phyloP scores from a whole-genome alignment of 1,140 invertebrate genomes.

The Pseudoatta argentina region DNA sequence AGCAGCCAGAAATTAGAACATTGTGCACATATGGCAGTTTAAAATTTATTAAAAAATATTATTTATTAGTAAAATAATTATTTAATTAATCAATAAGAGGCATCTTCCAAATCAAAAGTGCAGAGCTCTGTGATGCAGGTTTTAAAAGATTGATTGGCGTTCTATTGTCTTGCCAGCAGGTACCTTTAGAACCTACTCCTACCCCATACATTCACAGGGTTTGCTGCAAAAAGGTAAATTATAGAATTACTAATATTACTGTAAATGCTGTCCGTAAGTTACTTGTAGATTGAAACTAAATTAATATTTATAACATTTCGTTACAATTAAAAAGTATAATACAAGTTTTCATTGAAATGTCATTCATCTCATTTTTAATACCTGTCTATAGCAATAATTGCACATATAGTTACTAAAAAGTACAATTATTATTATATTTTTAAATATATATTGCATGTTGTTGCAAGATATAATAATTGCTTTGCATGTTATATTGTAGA shows the following conservation, averaged over 20 bases:
- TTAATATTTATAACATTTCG: conserved; percentile 35
- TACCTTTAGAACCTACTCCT: conserved; percentile 83
- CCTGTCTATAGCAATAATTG: background rate
- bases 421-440: background rate
- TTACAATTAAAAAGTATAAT: background rate
- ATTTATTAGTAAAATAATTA: conserved; percentile 10
- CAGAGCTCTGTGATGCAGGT: conserved; percentile 64
- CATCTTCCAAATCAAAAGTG: conserved; percentile 62
- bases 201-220: conserved; percentile 84
- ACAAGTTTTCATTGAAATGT: background rate
- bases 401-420: conserved; percentile 8
- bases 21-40: background rate
- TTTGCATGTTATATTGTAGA: conserved; percentile 36
- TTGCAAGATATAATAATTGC: conserved; percentile 23
- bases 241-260: conserved; percentile 82
- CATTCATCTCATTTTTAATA: conserved; percentile 23
- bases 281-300: conserved; percentile 37
- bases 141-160: conserved; percentile 80
- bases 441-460: conserved; percentile 1
- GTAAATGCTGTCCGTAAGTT: conserved; percentile 72
- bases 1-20: conserved; percentile 27
- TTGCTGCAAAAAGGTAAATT: conserved; percentile 84
- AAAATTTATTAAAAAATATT: background rate
- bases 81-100: conserved; percentile 25
- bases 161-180: conserved; percentile 85